These are phyloP conservation scores for Camptogramma bilineatum DNA, from an alignment of 2,888 invertebrate species.

Conservation along the genomic window DNA sequence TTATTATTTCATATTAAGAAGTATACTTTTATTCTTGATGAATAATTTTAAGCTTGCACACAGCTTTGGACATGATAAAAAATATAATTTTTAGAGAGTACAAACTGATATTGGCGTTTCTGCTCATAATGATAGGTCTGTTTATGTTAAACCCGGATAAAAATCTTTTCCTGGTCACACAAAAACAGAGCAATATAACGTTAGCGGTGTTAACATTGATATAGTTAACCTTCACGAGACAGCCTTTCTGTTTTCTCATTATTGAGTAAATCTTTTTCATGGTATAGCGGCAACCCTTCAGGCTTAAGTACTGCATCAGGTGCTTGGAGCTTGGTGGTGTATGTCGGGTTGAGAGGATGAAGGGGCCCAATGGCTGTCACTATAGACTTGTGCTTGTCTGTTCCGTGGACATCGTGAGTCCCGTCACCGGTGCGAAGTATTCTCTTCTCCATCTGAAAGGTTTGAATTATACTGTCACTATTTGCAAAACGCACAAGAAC, in stretches of 20 bases:
- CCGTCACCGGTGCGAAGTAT: slow-evolving; percentile 88
- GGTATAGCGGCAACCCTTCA: slow-evolving; percentile 68
- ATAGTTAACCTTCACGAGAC: too few relatives aligned
- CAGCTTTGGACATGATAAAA: too few relatives aligned
- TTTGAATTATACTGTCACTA: background rate
- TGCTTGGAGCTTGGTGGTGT: slow-evolving; percentile 58
- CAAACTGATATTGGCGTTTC: too few relatives aligned
- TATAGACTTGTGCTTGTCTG: slow-evolving; percentile 61
- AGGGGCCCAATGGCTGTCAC: slow-evolving; percentile 66
- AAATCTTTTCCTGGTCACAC: too few relatives aligned
- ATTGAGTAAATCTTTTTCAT: slow-evolving; percentile 64
- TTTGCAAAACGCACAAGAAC: background rate
- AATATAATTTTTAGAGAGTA: too few relatives aligned
- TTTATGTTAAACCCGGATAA: too few relatives aligned
- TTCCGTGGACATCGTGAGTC: slow-evolving; percentile 82
- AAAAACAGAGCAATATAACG: too few relatives aligned
- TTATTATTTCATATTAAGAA: too few relatives aligned
- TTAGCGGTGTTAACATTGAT: too few relatives aligned
- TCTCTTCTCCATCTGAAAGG: slow-evolving; percentile 79
- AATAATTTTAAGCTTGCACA: too few relatives aligned
- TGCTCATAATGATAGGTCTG: too few relatives aligned
- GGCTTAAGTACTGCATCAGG: slow-evolving; percentile 61
- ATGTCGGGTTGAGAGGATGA: slow-evolving; percentile 76
- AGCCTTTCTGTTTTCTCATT: slow-evolving; percentile 32
- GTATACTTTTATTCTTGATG: too few relatives aligned